Conservation (phyloP, 2,888 invertebrate genomes). For the Mythimna lalbum region DNA sequence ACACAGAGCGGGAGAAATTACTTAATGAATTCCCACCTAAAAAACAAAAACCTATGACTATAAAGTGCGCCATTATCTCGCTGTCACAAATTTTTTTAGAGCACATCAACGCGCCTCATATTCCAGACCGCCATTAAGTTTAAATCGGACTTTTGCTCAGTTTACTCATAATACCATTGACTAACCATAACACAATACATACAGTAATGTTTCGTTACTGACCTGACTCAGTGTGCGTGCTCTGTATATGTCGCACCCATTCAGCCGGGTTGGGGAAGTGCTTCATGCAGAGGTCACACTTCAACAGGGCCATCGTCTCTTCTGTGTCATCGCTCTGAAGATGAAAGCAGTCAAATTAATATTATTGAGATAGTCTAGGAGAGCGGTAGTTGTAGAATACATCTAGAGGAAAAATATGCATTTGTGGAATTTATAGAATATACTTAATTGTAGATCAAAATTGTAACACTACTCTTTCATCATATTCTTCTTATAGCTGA, state of each 20-base stretch:
- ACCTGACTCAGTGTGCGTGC: constrained; percentile 94
- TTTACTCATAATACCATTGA: not conserved
- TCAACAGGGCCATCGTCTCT: constrained; percentile 93
- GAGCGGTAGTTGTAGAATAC: not conserved
- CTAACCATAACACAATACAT: not conserved
- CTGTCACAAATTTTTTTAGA: not conserved
- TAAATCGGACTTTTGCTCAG: not conserved
- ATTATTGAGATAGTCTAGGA: not conserved
- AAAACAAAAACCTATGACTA: too few relatives aligned
- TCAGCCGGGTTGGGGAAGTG: constrained; percentile 95
- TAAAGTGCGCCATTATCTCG: not conserved
- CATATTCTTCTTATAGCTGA: too few relatives aligned
- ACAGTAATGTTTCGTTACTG: constrained; percentile 50
- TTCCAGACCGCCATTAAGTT: not conserved
- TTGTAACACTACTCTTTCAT: too few relatives aligned
- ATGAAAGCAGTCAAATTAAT: constrained; percentile 6
- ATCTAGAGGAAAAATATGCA: not conserved
- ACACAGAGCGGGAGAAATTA: too few relatives aligned
- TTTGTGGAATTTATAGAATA: not conserved
- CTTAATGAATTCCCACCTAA: too few relatives aligned
- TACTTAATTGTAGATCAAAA: too few relatives aligned
- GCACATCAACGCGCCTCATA: not conserved
- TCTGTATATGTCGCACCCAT: constrained; percentile 97
- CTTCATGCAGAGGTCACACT: constrained; percentile 95
- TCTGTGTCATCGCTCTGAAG: constrained; percentile 92